Evolutionary conservation across 2,797 vertebrate genomes (phyloP).

Genomic region (Buceros bicornis): DNA sequence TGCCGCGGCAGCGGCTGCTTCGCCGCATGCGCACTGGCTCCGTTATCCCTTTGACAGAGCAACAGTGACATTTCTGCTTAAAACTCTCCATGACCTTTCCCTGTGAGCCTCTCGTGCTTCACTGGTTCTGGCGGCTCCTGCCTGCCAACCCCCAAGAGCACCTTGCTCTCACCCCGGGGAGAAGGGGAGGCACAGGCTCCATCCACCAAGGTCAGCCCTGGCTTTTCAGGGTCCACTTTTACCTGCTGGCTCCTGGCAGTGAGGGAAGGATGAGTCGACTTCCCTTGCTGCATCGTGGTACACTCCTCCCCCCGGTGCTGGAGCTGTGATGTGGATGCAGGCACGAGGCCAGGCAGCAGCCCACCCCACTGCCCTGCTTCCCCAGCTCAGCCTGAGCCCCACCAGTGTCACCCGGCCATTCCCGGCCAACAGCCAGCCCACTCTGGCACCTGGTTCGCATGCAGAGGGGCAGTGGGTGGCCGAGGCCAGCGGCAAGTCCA

Average conservation of each 20-base stretch:
- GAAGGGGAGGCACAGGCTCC: background rate
- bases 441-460: background rate
- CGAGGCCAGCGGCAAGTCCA: background rate
- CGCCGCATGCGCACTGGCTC: background rate
- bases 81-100: constrained; percentile 65
- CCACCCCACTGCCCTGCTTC: background rate
- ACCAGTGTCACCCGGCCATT: background rate
- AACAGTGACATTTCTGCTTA: constrained; percentile 67
- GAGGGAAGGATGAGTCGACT: accelerated
- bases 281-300: accelerated
- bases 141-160: background rate
- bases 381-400: background rate
- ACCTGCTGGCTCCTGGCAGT: background rate
- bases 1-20: background rate
- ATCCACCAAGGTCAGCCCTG: background rate
- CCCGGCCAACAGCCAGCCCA: background rate
- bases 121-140: constrained; percentile 19
- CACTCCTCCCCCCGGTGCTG: accelerated
- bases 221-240: background rate
- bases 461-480: background rate
- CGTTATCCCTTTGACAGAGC: constrained; percentile 40
- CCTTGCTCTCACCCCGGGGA: background rate
- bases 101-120: constrained; percentile 42
- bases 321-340: accelerated
- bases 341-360: background rate